Base-by-base conservation (phyloP, 2,888 invertebrate species). In the Cylindroiulus punctatus region DNA sequence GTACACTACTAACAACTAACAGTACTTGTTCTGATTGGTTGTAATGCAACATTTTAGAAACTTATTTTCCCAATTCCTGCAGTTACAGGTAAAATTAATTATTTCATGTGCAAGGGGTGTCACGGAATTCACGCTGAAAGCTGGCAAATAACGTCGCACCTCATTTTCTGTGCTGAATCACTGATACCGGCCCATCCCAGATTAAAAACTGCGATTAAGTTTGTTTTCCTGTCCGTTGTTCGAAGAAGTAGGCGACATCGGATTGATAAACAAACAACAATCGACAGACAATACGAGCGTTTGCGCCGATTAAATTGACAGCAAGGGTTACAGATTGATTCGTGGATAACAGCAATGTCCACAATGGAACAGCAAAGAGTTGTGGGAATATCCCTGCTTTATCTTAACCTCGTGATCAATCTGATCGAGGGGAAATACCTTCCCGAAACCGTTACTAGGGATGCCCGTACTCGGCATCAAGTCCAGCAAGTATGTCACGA, bases 131-230 rank as follows among this genome's bases (percentile, higher is more conserved):
- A 47, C 19, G 17, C 47, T 4, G 47, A 17, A 12, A 52, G 4
- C 52, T 5, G 14, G 52, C 0, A n/a, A 52, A 52, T 52, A 52
- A 52, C 5, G 52, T 12, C n/a, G n/a, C n/a, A 52, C 52, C 52
- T 52, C 52, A 3, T n/a, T 52, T 52, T n/a, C 52, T 14, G 4
- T 14, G n/a, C 52, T 7, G 52, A 52, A 52, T 52, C n/a, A n/a
- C 52, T 52, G 52, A n/a, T 52, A 52, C 52, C n/a, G 52, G 52
- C 52, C 52, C 52, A 52, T 52, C 52, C 52, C 52, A 52, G 52
- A 52, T 52, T n/a, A 52, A 52, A 52, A 19, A 19, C 7, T 12
- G n/a, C 19, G 52, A 52, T 52, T 52, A 52, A 44, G 14, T 3
- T 0, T n/a, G 52, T 52, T 52, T 52, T 52, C 52, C 52, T 52